phyloP scores from a whole-genome alignment of 2,113 vertebrate genomes.

The Poecile atricapillus region DNA sequence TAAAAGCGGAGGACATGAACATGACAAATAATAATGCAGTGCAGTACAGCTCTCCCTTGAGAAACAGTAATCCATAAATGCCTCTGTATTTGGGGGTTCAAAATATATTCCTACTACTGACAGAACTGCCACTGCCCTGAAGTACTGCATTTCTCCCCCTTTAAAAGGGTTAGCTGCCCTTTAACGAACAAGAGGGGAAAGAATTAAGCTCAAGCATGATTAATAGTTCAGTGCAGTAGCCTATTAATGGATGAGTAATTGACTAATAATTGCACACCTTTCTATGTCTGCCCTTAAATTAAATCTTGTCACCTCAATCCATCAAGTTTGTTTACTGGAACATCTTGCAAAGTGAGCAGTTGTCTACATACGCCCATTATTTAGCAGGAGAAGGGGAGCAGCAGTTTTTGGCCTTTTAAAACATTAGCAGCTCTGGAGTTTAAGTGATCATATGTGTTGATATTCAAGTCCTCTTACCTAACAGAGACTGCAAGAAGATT shows the following conservation, averaged over 20 bases:
- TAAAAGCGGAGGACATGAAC: not conserved
- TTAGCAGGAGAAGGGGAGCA: not conserved
- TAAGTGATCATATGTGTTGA: not conserved
- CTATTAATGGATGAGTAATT: constrained; percentile 14
- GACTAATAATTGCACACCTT: not conserved
- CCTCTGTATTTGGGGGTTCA: not conserved
- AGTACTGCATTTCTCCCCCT: not conserved
- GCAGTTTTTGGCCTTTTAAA: not conserved
- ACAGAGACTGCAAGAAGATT: not conserved
- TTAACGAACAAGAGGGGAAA: not conserved
- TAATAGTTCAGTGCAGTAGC: not conserved
- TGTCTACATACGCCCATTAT: not conserved
- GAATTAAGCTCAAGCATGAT: not conserved
- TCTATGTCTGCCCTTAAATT: not conserved
- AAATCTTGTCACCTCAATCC: not conserved
- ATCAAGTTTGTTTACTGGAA: constrained; percentile 16
- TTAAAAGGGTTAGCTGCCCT: not conserved
- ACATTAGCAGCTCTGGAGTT: not conserved
- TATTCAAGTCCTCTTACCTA: not conserved
- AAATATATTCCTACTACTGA: not conserved
- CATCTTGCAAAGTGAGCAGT: not conserved
- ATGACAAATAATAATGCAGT: not conserved
- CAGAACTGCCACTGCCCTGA: not conserved
- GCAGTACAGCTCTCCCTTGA: not conserved
- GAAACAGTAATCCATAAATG: not conserved